Conservation (phyloP, 2,888 invertebrate species). For the Drosophila meridionalis region DNA sequence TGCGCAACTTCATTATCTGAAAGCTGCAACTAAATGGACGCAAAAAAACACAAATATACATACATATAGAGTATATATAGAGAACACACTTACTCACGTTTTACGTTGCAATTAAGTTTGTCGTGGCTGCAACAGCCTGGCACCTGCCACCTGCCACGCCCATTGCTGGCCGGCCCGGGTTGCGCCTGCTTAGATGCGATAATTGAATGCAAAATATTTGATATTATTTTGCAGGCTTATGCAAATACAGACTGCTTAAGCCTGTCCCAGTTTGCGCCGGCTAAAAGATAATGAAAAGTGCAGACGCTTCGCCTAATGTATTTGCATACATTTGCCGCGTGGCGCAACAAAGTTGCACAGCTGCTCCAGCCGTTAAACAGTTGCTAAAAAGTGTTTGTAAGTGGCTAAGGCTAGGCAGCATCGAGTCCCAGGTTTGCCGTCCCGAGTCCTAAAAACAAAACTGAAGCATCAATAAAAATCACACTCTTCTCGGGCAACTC, state of each 20-base stretch:
- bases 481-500: slow-evolving; percentile 62
- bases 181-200: slow-evolving; percentile 55
- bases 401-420: slow-evolving; percentile 32
- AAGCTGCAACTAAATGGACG: slow-evolving; percentile 75
- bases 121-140: slow-evolving; percentile 7
- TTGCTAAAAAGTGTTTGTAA: slow-evolving; percentile 61
- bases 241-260: slow-evolving; percentile 69
- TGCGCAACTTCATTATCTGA: slow-evolving; percentile 48
- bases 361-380: slow-evolving; percentile 37
- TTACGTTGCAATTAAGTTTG: slow-evolving; percentile 68
- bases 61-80: background rate
- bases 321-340: slow-evolving; percentile 65
- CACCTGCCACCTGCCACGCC: slow-evolving; percentile 19
- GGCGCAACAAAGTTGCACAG: slow-evolving; percentile 14
- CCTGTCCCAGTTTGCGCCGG: slow-evolving; percentile 7
- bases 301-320: slow-evolving; percentile 54
- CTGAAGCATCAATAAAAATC: slow-evolving; percentile 76
- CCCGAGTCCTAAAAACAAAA: slow-evolving; percentile 39
- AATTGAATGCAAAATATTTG: slow-evolving; percentile 80
- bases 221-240: slow-evolving; percentile 76
- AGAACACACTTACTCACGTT: slow-evolving; percentile 66
- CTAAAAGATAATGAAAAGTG: slow-evolving; percentile 68
- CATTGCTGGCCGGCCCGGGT: slow-evolving; percentile 20
- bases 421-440: background rate
- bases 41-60: slow-evolving; percentile 33